Percentiles rank a stretch among this genome's conserved stretches.
Conservation (phyloP, 2,113 vertebrate genomes). For the Gorsachius goisagi region DNA sequence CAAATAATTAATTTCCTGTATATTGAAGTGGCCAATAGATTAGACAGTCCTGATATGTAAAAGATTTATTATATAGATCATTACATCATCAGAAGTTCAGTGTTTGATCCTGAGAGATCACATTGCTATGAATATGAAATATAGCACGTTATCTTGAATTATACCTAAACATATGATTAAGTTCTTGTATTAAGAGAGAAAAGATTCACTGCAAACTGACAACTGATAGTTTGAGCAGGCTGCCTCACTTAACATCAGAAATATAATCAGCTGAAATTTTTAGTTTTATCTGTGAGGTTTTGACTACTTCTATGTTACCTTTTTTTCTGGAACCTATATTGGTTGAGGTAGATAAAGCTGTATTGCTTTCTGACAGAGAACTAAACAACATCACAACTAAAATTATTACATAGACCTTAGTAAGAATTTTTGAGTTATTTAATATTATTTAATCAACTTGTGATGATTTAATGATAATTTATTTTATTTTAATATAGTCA, state of each 20-base stretch:
- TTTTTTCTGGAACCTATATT: background rate
- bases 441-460: background rate
- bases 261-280: background rate
- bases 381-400: background rate
- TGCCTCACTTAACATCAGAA: background rate
- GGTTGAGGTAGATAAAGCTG: background rate
- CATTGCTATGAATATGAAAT: background rate
- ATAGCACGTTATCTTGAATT: background rate
- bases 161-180: background rate
- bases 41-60: background rate
- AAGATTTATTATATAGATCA: background rate
- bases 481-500: background rate
- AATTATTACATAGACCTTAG: background rate
- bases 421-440: background rate
- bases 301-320: background rate
- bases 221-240: background rate
- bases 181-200: background rate
- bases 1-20: background rate
- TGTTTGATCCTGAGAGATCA: background rate
- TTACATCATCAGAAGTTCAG: background rate
- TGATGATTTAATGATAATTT: background rate
- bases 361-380: background rate
- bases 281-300: background rate
- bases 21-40: background rate
- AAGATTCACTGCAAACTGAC: background rate